A percentile compares a stretch with the other conserved stretches of the same genome.
phyloP scores from a whole-genome alignment of 2,797 vertebrate genomes.

The Xenentodon cancila region DNA sequence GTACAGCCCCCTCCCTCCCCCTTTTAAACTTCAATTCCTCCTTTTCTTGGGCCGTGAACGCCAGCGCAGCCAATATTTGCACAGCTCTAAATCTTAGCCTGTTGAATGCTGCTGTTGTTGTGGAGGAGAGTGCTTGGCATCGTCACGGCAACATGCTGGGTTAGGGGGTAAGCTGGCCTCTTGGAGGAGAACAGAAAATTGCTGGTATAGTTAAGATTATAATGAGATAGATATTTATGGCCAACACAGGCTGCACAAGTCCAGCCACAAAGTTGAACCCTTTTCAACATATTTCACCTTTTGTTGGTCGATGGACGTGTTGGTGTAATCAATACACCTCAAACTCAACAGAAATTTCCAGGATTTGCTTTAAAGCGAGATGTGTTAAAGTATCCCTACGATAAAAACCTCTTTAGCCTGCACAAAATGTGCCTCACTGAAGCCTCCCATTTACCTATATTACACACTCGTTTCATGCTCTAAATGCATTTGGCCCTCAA shows the following conservation, averaged over 20 bases:
- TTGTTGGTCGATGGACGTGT: too few relatives aligned
- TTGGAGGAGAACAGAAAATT: constrained; percentile 65
- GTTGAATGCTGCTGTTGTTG: constrained; percentile 76
- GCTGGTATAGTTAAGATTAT: constrained; percentile 69
- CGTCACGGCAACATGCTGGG: constrained; percentile 65
- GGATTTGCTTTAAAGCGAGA: too few relatives aligned
- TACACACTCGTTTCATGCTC: constrained; percentile 49
- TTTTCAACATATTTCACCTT: neutral
- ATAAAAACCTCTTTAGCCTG: too few relatives aligned
- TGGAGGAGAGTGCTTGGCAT: constrained; percentile 67
- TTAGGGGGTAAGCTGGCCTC: constrained; percentile 64
- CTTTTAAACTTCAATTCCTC: constrained; percentile 21
- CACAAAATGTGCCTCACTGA: neutral
- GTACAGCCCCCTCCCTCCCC: neutral
- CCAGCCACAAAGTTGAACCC: constrained; percentile 26
- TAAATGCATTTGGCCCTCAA: constrained; percentile 54
- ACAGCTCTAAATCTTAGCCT: constrained; percentile 67
- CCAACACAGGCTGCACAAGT: constrained; percentile 32
- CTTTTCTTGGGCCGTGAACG: constrained; percentile 35
- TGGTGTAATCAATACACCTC: too few relatives aligned
- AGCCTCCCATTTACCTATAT: constrained; percentile 24
- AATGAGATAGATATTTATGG: constrained; percentile 66
- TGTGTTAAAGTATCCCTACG: too few relatives aligned
- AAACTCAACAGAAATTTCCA: too few relatives aligned
- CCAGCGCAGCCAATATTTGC: constrained; percentile 58